These are phyloP conservation scores for Rostratula benghalensis DNA, from an alignment of 2,113 vertebrate species.

Conservation along the genomic window DNA sequence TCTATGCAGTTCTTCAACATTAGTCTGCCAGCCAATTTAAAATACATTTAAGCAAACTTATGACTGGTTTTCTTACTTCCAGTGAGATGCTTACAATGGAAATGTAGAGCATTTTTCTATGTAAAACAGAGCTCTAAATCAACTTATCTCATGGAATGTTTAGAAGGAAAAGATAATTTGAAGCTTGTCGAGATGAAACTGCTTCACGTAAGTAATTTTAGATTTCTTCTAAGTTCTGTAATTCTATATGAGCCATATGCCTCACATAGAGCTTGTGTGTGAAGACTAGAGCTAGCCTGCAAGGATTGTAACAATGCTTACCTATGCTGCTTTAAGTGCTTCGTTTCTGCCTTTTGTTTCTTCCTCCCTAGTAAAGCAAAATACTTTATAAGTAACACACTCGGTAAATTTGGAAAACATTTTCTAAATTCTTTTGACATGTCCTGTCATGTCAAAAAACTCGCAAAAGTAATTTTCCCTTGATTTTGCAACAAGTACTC, in stretches of 20 bases:
- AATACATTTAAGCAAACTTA: not conserved
- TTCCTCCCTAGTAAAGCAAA: not conserved
- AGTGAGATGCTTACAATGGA: not conserved
- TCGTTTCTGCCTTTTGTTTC: not conserved
- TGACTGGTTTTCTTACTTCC: not conserved
- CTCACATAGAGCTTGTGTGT: not conserved
- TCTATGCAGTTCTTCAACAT: not conserved
- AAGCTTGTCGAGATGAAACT: not conserved
- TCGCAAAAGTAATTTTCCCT: not conserved
- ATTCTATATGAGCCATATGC: not conserved
- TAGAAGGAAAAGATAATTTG: not conserved
- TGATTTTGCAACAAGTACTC: not conserved
- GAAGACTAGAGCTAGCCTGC: not conserved
- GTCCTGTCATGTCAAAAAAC: not conserved
- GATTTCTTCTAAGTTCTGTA: not conserved
- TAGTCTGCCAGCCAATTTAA: not conserved
- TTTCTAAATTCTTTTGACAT: not conserved
- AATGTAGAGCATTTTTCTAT: not conserved
- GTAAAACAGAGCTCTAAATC: not conserved
- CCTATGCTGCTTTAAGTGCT: not conserved
- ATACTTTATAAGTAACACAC: not conserved
- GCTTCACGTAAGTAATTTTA: not conserved
- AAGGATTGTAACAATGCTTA: not conserved
- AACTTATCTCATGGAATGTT: not conserved
- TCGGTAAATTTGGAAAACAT: not conserved